Evolutionary conservation across 2,797 vertebrate genomes (phyloP), one percentile per base, ranked within the genome.

Genomic region (Cyprinodon diabolis): DNA sequence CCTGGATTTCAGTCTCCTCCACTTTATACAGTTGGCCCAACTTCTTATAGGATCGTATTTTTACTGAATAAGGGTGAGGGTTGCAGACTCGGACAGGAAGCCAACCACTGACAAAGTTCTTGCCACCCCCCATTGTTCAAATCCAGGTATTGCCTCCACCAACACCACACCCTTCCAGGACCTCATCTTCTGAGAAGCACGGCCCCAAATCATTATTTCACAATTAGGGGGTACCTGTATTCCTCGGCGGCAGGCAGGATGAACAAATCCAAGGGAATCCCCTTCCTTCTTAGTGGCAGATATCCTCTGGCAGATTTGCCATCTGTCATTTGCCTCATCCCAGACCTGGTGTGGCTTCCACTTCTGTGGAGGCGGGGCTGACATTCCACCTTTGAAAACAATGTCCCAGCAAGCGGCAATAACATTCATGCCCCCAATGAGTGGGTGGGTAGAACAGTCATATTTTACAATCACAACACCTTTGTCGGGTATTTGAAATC

Each of bases 391-490:
- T 2, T 43, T 35, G 9, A 62, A 62, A 35, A 62, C 58, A 2
- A 37, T 30, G 51, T 49, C 7, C 66, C 48, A 67, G 11, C 66
- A 54, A 14, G 48, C 48, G 21, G 17, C 37, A 1, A 68, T 67
- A 15, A 67, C 15, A 66, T 66, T 66, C 45, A 66, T 66, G 21
- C 63, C 63, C 48, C 48, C 25, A 6, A 48, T 66, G 45, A 66
- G 25, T 12, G 43, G 37, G 8, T 48, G 45, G 2, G 63, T 45
- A 21, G 63, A 66, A 40, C 40, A 66, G 45, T 66, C 63, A 37
- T 23, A 43, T 13, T 8, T 23, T 10, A 48, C 63, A 1, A 51
- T 19, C n/a, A 68, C 37, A n/a, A 55, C 49, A 19, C 67, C 49
- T 40, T 13, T 54, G 13, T 68, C 1, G 51, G 12, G 13, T 13